These are phyloP conservation scores for Drosophila ficusphila DNA, from an alignment of 1,140 invertebrate species.

Conservation along the genomic window DNA sequence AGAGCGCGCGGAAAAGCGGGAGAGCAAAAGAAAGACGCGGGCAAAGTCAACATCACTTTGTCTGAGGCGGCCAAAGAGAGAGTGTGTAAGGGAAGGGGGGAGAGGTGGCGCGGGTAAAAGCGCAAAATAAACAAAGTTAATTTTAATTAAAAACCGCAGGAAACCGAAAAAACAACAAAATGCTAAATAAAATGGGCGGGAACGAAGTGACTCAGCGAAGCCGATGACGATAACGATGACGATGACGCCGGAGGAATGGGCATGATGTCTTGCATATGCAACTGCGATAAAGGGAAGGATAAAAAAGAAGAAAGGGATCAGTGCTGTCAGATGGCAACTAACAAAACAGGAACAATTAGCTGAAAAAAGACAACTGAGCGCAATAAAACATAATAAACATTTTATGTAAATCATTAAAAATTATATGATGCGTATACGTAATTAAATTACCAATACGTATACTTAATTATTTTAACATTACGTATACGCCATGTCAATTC, in stretches of 20 bases:
- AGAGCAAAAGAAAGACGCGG: conserved; percentile 31
- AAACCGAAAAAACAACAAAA: conserved; percentile 73
- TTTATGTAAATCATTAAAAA: no score
- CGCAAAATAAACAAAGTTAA: conserved; percentile 81
- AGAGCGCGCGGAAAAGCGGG: not conserved
- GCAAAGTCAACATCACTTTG: conserved; percentile 74
- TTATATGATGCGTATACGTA: no score
- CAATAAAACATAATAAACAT: no score
- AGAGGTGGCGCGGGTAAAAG: conserved; percentile 44
- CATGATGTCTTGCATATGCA: conserved; percentile 55
- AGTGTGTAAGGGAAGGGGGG: not conserved
- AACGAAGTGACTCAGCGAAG: conserved; percentile 27
- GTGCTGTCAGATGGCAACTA: not conserved
- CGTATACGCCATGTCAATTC: no score
- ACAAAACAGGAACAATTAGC: no score
- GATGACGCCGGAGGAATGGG: conserved; percentile 2
- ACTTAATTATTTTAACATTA: no score
- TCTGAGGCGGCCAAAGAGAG: conserved; percentile 12
- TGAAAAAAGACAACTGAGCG: not conserved
- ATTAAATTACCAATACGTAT: no score
- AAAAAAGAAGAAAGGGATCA: conserved; percentile 5
- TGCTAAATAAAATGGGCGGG: conserved; percentile 76
- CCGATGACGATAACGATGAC: conserved; percentile 42
- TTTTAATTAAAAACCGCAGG: conserved; percentile 82
- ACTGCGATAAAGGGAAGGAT: conserved; percentile 35